phyloP scores from a whole-genome alignment of 2,888 invertebrate species.

The Poecilobothrus nobilitatus region DNA sequence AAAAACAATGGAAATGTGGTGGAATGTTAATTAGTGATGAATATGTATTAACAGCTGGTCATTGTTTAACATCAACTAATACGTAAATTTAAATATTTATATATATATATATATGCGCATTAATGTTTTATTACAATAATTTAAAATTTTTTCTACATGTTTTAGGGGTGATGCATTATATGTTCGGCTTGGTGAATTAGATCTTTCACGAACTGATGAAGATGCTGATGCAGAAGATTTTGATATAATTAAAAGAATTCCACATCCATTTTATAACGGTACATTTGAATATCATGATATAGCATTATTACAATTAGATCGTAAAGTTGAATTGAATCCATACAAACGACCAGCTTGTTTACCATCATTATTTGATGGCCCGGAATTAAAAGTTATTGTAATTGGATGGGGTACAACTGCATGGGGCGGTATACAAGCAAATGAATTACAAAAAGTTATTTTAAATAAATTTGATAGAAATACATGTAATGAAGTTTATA shows the following conservation, averaged over 20 bases:
- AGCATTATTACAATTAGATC: conserved; percentile 44
- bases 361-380: conserved; percentile 24
- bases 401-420: conserved; percentile 47
- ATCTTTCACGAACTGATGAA: conserved; percentile 30
- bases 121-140: no score
- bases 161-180: conserved; percentile 26
- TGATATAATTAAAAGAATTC: conserved; percentile 30
- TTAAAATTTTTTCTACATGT: background rate
- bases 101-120: no score
- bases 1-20: conserved; percentile 28
- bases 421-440: conserved; percentile 35
- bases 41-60: conserved; percentile 39
- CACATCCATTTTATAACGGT: conserved; percentile 43
- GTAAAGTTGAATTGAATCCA: conserved; percentile 35
- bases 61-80: conserved; percentile 29
- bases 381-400: conserved; percentile 38
- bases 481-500: conserved; percentile 35
- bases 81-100: conserved; percentile 20
- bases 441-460: conserved; percentile 47
- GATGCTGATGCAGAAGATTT: conserved; percentile 35
- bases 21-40: conserved; percentile 34
- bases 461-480: conserved; percentile 38
- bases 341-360: conserved; percentile 47
- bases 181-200: conserved; percentile 41
- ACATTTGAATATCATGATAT: conserved; percentile 44